phyloP scores from a whole-genome alignment of 2,797 vertebrate species.

The Sciurus vulgaris region DNA sequence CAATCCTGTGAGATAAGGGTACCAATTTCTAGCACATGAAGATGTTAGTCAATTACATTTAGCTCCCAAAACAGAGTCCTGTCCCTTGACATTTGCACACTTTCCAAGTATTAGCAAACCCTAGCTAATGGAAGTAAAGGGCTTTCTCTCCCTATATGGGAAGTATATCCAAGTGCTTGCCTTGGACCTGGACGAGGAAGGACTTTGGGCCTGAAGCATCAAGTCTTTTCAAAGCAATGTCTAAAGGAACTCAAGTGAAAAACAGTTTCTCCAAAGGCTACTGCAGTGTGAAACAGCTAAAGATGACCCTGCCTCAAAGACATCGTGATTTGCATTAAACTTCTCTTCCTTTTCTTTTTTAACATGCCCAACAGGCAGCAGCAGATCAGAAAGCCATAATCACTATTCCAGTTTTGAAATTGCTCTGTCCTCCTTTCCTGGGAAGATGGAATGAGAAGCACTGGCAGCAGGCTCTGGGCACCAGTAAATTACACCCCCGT shows the following conservation, averaged over 20 bases:
- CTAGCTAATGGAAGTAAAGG: not conserved
- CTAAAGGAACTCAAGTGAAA: conserved; percentile 53
- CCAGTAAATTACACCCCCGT: conserved; percentile 43
- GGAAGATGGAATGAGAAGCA: not conserved
- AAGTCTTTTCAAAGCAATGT: not conserved
- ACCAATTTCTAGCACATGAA: conserved; percentile 12
- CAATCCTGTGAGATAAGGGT: not conserved
- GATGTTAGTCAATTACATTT: not conserved
- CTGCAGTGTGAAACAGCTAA: conserved; percentile 35
- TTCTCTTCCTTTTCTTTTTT: conserved; percentile 37
- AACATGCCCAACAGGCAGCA: conserved; percentile 44
- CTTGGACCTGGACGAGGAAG: not conserved
- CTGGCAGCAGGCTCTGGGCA: not conserved
- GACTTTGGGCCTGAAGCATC: not conserved
- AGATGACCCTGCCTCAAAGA: conserved; percentile 52
- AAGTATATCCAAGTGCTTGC: not conserved
- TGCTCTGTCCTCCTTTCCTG: conserved; percentile 1
- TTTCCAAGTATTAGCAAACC: conserved; percentile 4
- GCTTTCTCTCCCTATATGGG: not conserved
- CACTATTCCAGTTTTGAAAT: conserved; percentile 65
- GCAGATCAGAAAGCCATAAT: conserved; percentile 54
- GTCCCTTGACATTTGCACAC: not conserved
- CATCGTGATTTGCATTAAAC: conserved; percentile 34
- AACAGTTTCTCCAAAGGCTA: not conserved
- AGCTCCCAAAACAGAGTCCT: not conserved